phyloP scores from a whole-genome alignment of 1,140 invertebrate species.

The Sitobion miscanthi region DNA sequence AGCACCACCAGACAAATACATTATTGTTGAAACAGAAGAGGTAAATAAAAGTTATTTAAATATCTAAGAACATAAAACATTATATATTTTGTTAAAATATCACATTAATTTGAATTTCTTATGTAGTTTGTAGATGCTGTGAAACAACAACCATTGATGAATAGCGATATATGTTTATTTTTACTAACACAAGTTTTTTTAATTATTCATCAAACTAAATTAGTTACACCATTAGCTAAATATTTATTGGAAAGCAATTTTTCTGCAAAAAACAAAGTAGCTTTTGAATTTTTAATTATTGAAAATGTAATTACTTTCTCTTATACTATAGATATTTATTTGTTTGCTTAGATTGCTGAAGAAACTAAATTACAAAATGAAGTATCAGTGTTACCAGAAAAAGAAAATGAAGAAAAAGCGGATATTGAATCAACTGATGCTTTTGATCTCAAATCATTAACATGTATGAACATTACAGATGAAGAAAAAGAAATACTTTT shows the following conservation, averaged over 20 bases:
- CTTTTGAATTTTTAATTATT: background rate
- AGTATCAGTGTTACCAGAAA: background rate
- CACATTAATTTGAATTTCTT: slow-evolving; percentile 65
- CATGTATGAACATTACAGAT: slow-evolving; percentile 81
- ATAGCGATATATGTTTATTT: slow-evolving; percentile 75
- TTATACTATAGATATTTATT: background rate
- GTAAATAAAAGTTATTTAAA: slow-evolving; percentile 60
- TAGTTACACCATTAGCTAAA: slow-evolving; percentile 87
- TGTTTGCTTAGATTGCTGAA: background rate
- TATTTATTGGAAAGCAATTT: slow-evolving; percentile 77
- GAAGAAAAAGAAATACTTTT: slow-evolving; percentile 78
- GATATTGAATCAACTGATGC: slow-evolving; percentile 34
- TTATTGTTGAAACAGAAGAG: slow-evolving; percentile 64
- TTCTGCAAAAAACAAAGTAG: slow-evolving; percentile 70
- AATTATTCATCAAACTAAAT: slow-evolving; percentile 86
- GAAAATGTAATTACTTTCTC: background rate
- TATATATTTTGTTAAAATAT: background rate
- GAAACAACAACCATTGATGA: slow-evolving; percentile 53
- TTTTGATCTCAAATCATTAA: slow-evolving; percentile 53
- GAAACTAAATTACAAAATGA: slow-evolving; percentile 37
- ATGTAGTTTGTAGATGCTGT: slow-evolving; percentile 60
- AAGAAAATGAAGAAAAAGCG: background rate
- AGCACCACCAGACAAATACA: slow-evolving; percentile 62
- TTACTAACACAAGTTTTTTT: slow-evolving; percentile 95
- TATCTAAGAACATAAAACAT: background rate